Conservation (phyloP, 2,888 invertebrate species). For the Coelopa pilipes region DNA sequence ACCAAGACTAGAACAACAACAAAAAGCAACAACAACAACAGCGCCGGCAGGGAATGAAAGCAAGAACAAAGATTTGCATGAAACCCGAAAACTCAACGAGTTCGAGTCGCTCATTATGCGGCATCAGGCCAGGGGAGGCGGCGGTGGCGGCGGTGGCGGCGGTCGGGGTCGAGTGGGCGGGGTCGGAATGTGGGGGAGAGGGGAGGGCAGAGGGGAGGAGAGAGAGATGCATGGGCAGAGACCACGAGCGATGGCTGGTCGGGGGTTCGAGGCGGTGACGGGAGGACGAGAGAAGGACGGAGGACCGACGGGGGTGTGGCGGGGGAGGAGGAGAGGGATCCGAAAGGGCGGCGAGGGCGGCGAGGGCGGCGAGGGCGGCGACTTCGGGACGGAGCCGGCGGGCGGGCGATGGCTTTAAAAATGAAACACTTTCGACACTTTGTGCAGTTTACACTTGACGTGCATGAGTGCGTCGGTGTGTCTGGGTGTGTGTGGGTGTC, state of each 20-base stretch:
- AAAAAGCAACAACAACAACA: constrained; percentile 3
- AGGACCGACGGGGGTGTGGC: neutral
- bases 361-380: neutral
- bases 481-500: neutral
- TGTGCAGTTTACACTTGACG: constrained; percentile 36
- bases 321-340: neutral
- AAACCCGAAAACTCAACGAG: constrained; percentile 3
- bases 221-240: neutral
- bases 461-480: no score
- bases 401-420: neutral
- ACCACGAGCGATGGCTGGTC: constrained; percentile 15
- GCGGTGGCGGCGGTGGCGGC: neutral
- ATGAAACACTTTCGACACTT: constrained; percentile 32
- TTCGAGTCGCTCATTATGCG: constrained; percentile 4
- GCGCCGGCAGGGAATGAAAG: neutral
- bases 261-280: neutral
- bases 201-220: neutral
- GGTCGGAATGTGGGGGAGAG: neutral
- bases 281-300: neutral
- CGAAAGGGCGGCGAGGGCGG: neutral
- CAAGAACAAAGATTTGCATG: constrained; percentile 10
- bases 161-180: neutral
- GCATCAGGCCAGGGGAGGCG: neutral
- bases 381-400: no score
- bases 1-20: no score